phyloP scores from a whole-genome alignment of 1,140 invertebrate genomes.

The Physella acuta region DNA sequence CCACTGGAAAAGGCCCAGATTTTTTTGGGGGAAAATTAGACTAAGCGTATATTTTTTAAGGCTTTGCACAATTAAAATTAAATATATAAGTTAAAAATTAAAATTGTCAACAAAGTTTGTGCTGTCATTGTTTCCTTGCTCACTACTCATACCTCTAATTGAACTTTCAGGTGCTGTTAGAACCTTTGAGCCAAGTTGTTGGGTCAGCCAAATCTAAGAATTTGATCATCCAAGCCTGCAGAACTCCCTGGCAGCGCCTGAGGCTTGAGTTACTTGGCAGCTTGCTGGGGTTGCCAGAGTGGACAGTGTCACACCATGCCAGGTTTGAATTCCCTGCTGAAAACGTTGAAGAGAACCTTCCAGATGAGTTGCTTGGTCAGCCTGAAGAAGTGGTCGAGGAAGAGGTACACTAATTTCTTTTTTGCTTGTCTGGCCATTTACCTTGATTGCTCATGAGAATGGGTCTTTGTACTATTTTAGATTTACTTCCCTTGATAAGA shows the following conservation, averaged over 20 bases:
- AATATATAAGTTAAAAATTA: too few species aligned
- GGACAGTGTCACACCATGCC: conserved; percentile 33
- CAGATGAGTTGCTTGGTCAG: conserved; percentile 31
- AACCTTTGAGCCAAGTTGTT: conserved; percentile 53
- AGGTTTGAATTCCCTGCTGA: conserved; percentile 19
- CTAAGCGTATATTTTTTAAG: too few species aligned
- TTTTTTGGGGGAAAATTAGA: too few species aligned
- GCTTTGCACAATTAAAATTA: too few species aligned
- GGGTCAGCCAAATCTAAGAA: conserved; percentile 51
- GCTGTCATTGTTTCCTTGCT: too few species aligned
- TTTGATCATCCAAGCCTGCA: conserved; percentile 39
- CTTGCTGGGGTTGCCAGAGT: conserved; percentile 51
- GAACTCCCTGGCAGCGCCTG: conserved; percentile 19
- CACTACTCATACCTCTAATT: too few species aligned
- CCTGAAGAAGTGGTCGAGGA: conserved; percentile 28
- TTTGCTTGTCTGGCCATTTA: too few species aligned
- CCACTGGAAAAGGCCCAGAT: too few species aligned
- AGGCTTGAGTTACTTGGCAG: conserved; percentile 45
- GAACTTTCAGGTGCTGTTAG: conserved; percentile 49
- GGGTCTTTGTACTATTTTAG: too few species aligned
- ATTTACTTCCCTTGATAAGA: too few species aligned
- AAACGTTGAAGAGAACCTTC: conserved; percentile 13
- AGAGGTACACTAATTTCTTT: conserved; percentile 27
- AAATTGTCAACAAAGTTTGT: too few species aligned
- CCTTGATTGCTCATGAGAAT: too few species aligned